Conservation (phyloP, 2,888 invertebrate species). For the Ptilodon capucinus region DNA sequence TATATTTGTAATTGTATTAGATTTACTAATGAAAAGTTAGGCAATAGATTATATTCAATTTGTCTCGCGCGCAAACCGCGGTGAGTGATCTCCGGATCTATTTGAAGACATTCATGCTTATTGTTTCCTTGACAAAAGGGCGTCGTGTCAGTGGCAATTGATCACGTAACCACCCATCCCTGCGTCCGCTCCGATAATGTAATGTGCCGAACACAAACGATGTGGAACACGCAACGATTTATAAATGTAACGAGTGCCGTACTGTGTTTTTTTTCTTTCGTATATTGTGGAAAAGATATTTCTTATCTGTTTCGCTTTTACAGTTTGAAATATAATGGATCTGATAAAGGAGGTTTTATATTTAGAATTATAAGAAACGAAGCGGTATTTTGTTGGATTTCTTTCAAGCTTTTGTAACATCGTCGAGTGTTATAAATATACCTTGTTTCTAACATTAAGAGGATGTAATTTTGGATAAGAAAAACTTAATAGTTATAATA, state of each 20-base stretch:
- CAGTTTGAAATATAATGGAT: not conserved
- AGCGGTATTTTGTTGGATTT: too few relatives aligned
- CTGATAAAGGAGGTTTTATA: not conserved
- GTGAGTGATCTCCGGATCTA: slow-evolving; percentile 47
- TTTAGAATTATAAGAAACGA: too few relatives aligned
- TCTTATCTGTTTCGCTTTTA: not conserved
- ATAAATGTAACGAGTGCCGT: not conserved
- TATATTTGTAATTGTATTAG: not conserved
- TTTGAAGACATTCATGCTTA: slow-evolving; percentile 53
- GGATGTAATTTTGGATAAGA: too few relatives aligned
- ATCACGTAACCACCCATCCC: slow-evolving; percentile 48
- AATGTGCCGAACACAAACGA: slow-evolving; percentile 14
- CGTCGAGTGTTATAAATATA: too few relatives aligned
- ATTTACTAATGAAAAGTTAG: slow-evolving; percentile 2
- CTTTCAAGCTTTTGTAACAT: too few relatives aligned
- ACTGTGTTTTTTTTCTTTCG: not conserved
- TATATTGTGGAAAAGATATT: not conserved
- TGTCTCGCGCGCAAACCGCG: slow-evolving; percentile 15
- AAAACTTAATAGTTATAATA: too few relatives aligned
- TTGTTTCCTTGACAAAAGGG: slow-evolving; percentile 60
- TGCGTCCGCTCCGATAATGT: slow-evolving; percentile 29
- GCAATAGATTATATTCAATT: not conserved
- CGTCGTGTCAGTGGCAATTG: slow-evolving; percentile 52
- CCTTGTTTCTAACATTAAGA: too few relatives aligned
- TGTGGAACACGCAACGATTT: slow-evolving; percentile 1